Base-by-base conservation (phyloP, 2,888 invertebrate species). In the Orthosia incerta region DNA sequence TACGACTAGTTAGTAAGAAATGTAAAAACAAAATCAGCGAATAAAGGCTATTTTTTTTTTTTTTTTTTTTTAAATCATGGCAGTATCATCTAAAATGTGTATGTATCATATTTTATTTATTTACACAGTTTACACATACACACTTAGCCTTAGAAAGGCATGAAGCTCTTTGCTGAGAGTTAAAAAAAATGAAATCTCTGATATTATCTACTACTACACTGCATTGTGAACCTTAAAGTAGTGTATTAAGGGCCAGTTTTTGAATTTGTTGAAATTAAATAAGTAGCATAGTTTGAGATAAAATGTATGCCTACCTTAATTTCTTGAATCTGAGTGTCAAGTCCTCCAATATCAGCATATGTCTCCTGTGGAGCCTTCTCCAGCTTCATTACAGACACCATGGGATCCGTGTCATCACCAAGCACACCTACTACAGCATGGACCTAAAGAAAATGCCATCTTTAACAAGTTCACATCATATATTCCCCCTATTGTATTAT, bases 291-390 rank as follows among this genome's bases (percentile, higher is more conserved):
- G 23, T 68, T 53, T 46, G 4, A 26, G 26, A 3, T 4, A 50
- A 20, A 0, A 4, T 23, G 46, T n/a, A 45, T 18, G 31, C 15
- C n/a, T 88, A 95, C 96, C 92, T 96, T 96, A 45, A 96, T 96
- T 91, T 96, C 96, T 76, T 96, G 99, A 91, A 99, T 99, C 95
- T 99, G 99, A 51, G 98, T 98, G 91, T 99, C 99, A 16, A 99
- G 96, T 20, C 99, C 99, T 90, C 99, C 99, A 93, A 99, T 99
- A 95, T 99, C 99, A 18, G 99, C 99, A 93, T 99, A 99, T 0
- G 99, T 99, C 95, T 99, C 99, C 93, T 99, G 99, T 1, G 99
- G 99, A 13, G 99, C 99, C 91, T 99, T 99, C 92, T 99, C 99
- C 61, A 99, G 95, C 94, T 99, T 99, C 99, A 99, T 99, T 2